These are phyloP conservation scores for Sclerurus mexicanus DNA, from an alignment of 2,113 vertebrate genomes.

Conservation along the genomic window DNA sequence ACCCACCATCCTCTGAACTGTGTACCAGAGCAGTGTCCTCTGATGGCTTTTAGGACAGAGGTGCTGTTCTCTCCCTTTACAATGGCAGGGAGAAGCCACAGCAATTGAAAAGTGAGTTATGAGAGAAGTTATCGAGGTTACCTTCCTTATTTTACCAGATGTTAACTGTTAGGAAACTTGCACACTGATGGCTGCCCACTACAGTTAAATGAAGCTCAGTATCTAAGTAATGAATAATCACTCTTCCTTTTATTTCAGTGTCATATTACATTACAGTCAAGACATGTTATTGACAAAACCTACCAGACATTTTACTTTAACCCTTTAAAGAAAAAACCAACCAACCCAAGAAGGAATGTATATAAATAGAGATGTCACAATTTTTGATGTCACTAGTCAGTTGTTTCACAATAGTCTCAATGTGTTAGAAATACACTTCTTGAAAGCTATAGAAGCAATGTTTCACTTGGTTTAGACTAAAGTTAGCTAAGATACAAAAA, in stretches of 20 bases:
- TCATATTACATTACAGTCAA: conserved; percentile 66
- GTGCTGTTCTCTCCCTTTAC: background rate
- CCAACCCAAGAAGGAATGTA: conserved; percentile 37
- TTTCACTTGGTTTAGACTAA: conserved; percentile 16
- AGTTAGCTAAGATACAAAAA: background rate
- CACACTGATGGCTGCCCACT: background rate
- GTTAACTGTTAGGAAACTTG: background rate
- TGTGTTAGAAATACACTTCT: conserved; percentile 10
- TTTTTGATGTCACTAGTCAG: conserved; percentile 8
- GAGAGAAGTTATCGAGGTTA: background rate
- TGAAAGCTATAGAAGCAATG: conserved; percentile 9
- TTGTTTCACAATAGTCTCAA: conserved; percentile 25
- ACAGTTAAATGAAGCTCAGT: conserved; percentile 55
- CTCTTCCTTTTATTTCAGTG: conserved; percentile 73
- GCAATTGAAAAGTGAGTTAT: background rate
- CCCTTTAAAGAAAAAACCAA: background rate
- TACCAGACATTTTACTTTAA: conserved; percentile 67
- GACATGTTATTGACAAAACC: conserved; percentile 66
- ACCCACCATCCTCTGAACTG: background rate
- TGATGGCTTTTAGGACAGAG: background rate
- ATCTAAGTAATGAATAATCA: conserved; percentile 45
- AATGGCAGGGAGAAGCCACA: background rate
- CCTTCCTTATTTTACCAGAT: background rate
- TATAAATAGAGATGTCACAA: conserved; percentile 25
- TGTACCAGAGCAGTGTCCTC: background rate